A percentile compares a stretch with the other conserved stretches of the same genome.
Conservation (phyloP, 2,888 invertebrate genomes). For the Mythimna pallens region DNA sequence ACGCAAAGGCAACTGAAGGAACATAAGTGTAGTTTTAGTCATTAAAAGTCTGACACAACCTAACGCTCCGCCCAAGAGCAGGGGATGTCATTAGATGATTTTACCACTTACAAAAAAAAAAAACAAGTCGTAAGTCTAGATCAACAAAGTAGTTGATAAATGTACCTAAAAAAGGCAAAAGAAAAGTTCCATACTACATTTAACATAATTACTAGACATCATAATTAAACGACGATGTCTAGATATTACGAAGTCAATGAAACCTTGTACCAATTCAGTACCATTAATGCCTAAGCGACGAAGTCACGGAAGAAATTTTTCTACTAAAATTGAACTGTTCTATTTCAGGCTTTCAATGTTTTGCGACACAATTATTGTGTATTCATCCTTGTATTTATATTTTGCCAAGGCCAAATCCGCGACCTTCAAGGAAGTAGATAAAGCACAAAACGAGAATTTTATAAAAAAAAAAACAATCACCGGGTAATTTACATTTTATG, state of each 20-base stretch:
- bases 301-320: slow-evolving; percentile 61
- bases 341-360: slow-evolving; percentile 51
- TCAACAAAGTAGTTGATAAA: too few relatives aligned
- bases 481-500: slow-evolving; percentile 44
- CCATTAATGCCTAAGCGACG: slow-evolving; percentile 43
- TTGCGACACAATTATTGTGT: slow-evolving; percentile 44
- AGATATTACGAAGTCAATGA: slow-evolving; percentile 33
- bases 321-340: slow-evolving; percentile 49
- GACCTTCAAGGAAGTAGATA: slow-evolving; percentile 22
- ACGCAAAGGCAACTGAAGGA: too few relatives aligned
- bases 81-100: too few relatives aligned
- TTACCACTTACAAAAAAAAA: too few relatives aligned
- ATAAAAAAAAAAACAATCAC: slow-evolving; percentile 36
- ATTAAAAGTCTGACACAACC: too few relatives aligned
- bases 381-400: slow-evolving; percentile 44
- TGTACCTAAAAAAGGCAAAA: not conserved
- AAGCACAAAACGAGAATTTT: slow-evolving; percentile 29
- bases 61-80: too few relatives aligned
- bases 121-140: too few relatives aligned
- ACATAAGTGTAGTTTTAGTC: too few relatives aligned
- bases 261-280: slow-evolving; percentile 47
- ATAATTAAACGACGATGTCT: slow-evolving; percentile 29
- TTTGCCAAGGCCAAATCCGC: slow-evolving; percentile 35
- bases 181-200: not conserved
- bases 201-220: slow-evolving; percentile 1